Evolutionary conservation across 2,888 invertebrate species (phyloP), one percentile per base, ranked within the genome.

Genomic region (Drosophila meridionalis): DNA sequence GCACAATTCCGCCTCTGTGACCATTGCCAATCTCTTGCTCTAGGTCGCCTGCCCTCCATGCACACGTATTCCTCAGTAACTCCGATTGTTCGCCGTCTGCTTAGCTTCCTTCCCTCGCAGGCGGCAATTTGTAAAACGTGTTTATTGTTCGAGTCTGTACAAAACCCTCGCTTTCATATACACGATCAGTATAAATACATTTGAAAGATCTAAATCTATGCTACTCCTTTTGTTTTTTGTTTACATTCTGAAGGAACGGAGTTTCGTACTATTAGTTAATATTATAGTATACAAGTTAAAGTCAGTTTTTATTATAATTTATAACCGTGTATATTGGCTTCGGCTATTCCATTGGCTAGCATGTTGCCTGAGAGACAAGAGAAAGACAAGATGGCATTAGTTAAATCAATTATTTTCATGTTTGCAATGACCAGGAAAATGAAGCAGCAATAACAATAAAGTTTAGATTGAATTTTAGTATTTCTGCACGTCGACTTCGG

Each of bases 401-500:
- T 86, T 72, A 86, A 83, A 86, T 76, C 86, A 88, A 83, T 83
- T 83, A 83, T 85, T 87, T 82, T 85, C 72, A 72, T 80, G 80
- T 77, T 70, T 73, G 76, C 83, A 76, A 86, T 74, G 71, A 65
- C 67, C 70, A 48, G 72, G 69, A 50, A 85, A 71, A 73, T 71
- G 42, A 57, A 57, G 43, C 32, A 75, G 74, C 66, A 56, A 79
- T 83, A 76, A 76, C 83, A 87, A 86, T 88, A 86, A 83, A 88
- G 80, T 83, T 70, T 65, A 86, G 83, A 86, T 83, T 88, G 83
- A 88, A 83, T 88, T 83, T 83, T 80, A 86, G 76, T 80, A 65
- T 60, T 48, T 86, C 62, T 61, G 71, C 62, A 20, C 45, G 47
- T 69, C 47, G 47, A 55, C 40, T 34, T 61, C 38, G 56, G 40